Conservation (phyloP, 2,113 vertebrate species). For the Hemicordylus capensis region DNA sequence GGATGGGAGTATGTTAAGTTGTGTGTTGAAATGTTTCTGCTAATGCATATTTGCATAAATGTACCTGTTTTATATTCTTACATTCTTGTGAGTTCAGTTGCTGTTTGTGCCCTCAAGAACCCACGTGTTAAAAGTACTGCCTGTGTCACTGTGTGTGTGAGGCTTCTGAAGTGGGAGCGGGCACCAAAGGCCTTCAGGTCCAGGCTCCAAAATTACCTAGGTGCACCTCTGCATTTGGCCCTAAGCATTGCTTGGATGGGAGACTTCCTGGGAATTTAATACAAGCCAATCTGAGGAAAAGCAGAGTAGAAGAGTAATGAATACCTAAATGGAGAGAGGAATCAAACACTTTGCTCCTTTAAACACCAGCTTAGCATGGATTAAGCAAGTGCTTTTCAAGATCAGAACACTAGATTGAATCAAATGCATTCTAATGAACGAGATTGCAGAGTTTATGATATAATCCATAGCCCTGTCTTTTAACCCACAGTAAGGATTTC, state of each 20-base stretch:
- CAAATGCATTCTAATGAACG: accelerated
- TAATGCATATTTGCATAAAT: too few species aligned
- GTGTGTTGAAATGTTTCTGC: too few species aligned
- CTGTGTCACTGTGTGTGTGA: too few species aligned
- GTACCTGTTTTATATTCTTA: too few species aligned
- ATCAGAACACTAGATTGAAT: background rate
- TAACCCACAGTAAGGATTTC: background rate
- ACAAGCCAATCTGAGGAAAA: background rate
- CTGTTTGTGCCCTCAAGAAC: too few species aligned
- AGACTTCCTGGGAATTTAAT: background rate
- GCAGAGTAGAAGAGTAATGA: background rate
- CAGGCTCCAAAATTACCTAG: too few species aligned
- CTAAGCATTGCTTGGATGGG: background rate
- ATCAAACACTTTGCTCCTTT: background rate
- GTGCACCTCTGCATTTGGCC: too few species aligned
- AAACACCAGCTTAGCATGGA: background rate
- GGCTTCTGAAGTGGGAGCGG: too few species aligned
- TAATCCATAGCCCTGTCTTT: background rate
- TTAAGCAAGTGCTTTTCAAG: background rate
- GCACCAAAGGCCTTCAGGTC: too few species aligned
- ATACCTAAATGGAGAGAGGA: background rate
- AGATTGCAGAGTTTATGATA: background rate
- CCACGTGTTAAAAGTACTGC: too few species aligned
- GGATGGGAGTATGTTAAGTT: too few species aligned
- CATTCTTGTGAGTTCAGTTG: too few species aligned